phyloP scores from a whole-genome alignment of 2,888 invertebrate species.

The Sipunculus nudus region DNA sequence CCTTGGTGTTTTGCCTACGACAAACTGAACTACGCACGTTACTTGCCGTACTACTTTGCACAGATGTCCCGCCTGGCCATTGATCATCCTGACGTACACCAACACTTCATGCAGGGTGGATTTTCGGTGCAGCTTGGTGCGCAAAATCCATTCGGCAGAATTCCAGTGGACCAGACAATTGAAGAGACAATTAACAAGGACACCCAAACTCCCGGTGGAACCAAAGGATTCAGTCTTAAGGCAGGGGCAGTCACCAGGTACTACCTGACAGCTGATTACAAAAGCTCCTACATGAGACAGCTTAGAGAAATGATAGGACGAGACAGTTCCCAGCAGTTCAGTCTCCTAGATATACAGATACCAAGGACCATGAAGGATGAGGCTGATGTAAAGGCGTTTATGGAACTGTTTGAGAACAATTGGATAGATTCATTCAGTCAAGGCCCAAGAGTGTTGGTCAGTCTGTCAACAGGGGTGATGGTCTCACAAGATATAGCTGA shows the following conservation, averaged over 20 bases:
- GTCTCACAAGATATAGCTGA: conserved; percentile 19
- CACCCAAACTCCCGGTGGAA: conserved; percentile 30
- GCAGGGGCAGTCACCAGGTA: conserved; percentile 3
- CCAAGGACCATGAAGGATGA: conserved; percentile 30
- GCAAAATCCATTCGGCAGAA: conserved; percentile 15
- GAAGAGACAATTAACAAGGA: conserved; percentile 32
- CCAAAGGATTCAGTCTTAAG: conserved; percentile 17
- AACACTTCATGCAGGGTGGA: conserved; percentile 19
- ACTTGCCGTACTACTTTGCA: conserved; percentile 30
- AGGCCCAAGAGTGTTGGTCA: conserved; percentile 13
- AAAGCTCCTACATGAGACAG: conserved; percentile 7
- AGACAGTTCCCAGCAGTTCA: conserved; percentile 1
- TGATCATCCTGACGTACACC: conserved; percentile 24
- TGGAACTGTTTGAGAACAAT: conserved; percentile 10
- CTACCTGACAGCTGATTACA: conserved; percentile 13
- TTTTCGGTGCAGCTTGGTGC: conserved; percentile 28
- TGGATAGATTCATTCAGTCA: conserved; percentile 25
- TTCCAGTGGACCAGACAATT: conserved; percentile 19
- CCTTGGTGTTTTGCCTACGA: conserved; percentile 45
- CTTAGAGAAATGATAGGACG: not conserved
- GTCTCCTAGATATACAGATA: conserved; percentile 18
- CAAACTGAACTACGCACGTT: conserved; percentile 40
- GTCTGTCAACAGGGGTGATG: conserved; percentile 19
- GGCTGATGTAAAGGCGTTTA: conserved; percentile 15
- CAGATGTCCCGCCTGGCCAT: conserved; percentile 25